Base-by-base conservation (phyloP, 2,797 vertebrate species). In the Pipistrellus kuhlii region DNA sequence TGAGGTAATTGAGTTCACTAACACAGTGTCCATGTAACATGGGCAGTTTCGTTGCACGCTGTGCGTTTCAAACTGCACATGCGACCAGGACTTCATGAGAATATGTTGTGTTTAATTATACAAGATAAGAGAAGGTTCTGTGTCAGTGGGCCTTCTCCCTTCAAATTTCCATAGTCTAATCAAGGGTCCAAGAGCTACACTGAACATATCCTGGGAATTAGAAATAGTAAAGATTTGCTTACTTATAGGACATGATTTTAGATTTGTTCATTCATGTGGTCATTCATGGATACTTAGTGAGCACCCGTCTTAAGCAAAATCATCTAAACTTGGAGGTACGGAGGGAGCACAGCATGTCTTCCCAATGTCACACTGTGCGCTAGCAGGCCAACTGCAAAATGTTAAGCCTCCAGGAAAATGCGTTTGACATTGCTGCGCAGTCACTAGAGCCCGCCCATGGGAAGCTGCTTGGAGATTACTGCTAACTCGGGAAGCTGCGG, bases 71-170 rank as follows among this genome's bases (percentile, higher is more conserved):
- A 41, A 53, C 17, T 30, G 81, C 12, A 5, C 32, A 46, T 44
- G 64, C 35, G 57, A 90, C 38, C 53, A 35, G 15, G 23, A 35
- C 57, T 91, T 86, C 30, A 84, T 73, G 86, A 81, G 93, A 93
- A 76, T 55, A 82, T 23, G 30, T 35, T 38, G 84, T 73, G 12
- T 68, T 94, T 85, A 62, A 55, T 2, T 18, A 6, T 18, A 81
- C 21, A 44, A 48, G 64, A 71, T 0, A 8, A 88, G 86, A 87
- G 21, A 18, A 3, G 23, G 46, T 51, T 59, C 38, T 30, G 30
- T 27, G 9, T 66, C 51, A 23, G 8, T 12, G 10, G 46, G 4
- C 9, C 51, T 73, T 8, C n/a, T 81, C 75, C 53, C 57, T 69
- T 94, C 78, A 53, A 38, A 95, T 77, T 78, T 90, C 44, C 51